Conservation (phyloP, 1,140 invertebrate species). For the Parasteatoda tepidariorum region DNA sequence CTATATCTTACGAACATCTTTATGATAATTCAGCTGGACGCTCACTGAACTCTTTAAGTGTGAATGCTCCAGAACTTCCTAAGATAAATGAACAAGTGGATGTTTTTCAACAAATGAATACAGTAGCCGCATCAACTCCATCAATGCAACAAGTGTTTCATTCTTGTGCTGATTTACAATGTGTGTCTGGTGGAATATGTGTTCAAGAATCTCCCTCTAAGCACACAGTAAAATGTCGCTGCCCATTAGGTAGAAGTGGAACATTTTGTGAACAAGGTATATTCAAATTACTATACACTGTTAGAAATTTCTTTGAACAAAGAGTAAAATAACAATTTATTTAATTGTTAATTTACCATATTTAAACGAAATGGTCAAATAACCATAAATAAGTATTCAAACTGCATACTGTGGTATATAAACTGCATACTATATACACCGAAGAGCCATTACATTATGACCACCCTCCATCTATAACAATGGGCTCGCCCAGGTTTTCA, state of each 20-base stretch:
- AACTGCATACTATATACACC: no score
- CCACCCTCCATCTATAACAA: no score
- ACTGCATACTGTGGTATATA: no score
- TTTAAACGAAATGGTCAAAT: no score
- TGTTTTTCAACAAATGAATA: slow-evolving; percentile 53
- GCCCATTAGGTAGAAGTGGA: slow-evolving; percentile 63
- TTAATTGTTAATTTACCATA: no score
- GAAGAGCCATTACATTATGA: no score
- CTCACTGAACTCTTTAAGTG: slow-evolving; percentile 39
- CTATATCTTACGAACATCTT: slow-evolving; percentile 44
- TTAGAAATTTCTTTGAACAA: no score
- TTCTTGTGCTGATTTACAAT: slow-evolving; percentile 61
- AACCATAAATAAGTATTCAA: no score
- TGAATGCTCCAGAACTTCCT: not conserved
- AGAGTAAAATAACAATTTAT: no score
- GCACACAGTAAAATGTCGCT: slow-evolving; percentile 59
- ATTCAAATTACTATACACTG: not conserved
- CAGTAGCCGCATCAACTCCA: slow-evolving; percentile 44
- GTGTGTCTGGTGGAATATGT: slow-evolving; percentile 63
- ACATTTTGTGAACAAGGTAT: slow-evolving; percentile 63
- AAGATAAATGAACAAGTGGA: slow-evolving; percentile 8
- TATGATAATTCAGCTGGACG: slow-evolving; percentile 49
- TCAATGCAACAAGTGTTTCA: slow-evolving; percentile 34
- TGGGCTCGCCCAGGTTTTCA: no score
- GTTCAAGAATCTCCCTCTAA: slow-evolving; percentile 30